phyloP scores from a whole-genome alignment of 2,888 invertebrate species.

The Pristionchus arcanus region DNA sequence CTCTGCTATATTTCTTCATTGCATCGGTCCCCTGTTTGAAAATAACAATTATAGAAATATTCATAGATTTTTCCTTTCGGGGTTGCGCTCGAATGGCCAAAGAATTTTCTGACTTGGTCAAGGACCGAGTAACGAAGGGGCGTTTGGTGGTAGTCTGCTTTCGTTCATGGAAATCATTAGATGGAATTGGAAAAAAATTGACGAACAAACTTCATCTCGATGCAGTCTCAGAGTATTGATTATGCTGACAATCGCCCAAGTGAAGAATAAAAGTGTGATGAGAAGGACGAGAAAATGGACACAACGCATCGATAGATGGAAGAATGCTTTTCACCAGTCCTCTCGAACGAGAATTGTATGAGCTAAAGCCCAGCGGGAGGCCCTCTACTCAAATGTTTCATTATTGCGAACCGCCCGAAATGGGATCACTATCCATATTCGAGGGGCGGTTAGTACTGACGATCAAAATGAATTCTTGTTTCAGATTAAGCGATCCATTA shows the following conservation, averaged over 20 bases:
- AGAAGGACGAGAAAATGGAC: neutral
- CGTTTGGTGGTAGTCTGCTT: neutral
- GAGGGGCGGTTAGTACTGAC: too few relatives aligned
- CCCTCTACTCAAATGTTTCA: neutral
- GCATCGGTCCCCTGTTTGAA: neutral
- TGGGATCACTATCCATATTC: too few relatives aligned
- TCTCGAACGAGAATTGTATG: neutral
- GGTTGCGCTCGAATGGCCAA: neutral
- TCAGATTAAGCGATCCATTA: too few relatives aligned
- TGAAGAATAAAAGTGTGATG: neutral
- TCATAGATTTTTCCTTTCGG: neutral
- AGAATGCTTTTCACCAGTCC: neutral
- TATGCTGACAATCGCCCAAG: neutral
- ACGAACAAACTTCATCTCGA: neutral
- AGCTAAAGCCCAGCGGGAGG: neutral
- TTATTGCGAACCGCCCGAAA: neutral
- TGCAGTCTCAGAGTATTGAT: neutral
- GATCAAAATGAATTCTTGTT: too few relatives aligned
- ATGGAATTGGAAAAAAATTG: neutral
- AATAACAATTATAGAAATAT: slow-evolving; percentile 23
- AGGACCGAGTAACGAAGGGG: neutral
- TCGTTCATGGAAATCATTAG: neutral
- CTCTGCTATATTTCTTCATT: neutral
- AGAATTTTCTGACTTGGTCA: neutral
- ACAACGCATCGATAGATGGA: neutral